phyloP scores from a whole-genome alignment of 2,113 vertebrate species.

The Thomomys bottae region DNA sequence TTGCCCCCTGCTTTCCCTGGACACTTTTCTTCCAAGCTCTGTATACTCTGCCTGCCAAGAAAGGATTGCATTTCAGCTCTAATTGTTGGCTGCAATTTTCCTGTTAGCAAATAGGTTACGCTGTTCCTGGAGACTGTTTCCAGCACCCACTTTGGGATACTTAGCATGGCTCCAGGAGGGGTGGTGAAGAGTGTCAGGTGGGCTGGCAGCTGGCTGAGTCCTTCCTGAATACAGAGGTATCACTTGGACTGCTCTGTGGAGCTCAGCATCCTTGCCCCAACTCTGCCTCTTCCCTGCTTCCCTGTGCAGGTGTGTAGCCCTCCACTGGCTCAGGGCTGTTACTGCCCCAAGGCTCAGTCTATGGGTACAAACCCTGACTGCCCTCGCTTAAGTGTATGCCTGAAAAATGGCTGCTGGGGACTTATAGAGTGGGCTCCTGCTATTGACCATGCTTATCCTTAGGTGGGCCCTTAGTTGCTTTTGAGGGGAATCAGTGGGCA shows the following conservation, averaged over 20 bases:
- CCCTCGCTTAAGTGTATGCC: not conserved
- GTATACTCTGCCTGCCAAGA: not conserved
- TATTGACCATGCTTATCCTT: not conserved
- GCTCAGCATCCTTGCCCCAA: not conserved
- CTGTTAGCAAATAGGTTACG: not conserved
- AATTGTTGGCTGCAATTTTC: not conserved
- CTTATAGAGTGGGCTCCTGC: not conserved
- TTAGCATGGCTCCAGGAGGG: not conserved
- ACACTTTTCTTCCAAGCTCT: not conserved
- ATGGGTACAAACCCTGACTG: not conserved
- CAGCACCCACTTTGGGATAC: not conserved
- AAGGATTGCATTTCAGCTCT: constrained; percentile 57
- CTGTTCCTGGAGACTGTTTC: not conserved
- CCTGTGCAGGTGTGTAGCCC: not conserved
- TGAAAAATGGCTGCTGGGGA: not conserved
- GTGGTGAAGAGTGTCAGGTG: not conserved
- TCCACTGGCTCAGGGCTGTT: not conserved
- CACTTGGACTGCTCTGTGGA: not conserved
- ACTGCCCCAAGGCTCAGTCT: not conserved
- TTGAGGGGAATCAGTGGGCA: not conserved
- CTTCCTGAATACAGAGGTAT: not conserved
- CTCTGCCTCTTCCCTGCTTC: not conserved
- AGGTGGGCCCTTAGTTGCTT: not conserved
- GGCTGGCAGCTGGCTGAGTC: not conserved
- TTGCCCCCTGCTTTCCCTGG: not conserved